These are phyloP conservation scores for Clunio marinus DNA, from an alignment of 2,888 invertebrate species.

Conservation along the genomic window DNA sequence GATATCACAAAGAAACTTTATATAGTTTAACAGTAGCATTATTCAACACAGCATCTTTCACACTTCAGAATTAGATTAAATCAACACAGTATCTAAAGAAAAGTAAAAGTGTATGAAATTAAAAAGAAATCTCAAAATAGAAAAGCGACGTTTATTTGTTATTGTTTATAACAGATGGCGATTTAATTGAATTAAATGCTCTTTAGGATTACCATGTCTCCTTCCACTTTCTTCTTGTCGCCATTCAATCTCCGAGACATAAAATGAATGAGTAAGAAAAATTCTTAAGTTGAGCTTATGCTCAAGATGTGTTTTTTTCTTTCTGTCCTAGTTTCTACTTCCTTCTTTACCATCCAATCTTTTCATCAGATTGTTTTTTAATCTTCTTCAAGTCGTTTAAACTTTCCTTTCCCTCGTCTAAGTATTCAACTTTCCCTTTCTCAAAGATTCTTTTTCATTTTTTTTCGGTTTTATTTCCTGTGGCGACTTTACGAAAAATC, in stretches of 20 bases:
- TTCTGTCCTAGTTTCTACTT: background rate
- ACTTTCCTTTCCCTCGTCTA: background rate
- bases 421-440: background rate
- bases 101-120: background rate
- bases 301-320: background rate
- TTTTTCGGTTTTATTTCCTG: too few species aligned
- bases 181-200: conserved; percentile 14
- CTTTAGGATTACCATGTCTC: background rate
- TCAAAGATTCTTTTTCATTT: background rate
- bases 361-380: conserved; percentile 15
- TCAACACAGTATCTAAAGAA: background rate
- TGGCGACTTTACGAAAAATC: too few species aligned
- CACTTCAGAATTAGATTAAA: conserved; percentile 1
- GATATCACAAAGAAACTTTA: background rate
- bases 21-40: background rate
- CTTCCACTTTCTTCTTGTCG: background rate
- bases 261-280: conserved; percentile 14
- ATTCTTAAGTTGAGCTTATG: background rate
- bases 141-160: background rate
- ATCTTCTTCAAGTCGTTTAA: conserved; percentile 14
- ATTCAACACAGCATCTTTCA: background rate
- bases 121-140: background rate
- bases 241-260: background rate
- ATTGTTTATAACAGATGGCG: conserved; percentile 9
- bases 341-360: background rate